Evolutionary conservation across 2,113 vertebrate genomes (phyloP).

Genomic region (Oryzias woworae): DNA sequence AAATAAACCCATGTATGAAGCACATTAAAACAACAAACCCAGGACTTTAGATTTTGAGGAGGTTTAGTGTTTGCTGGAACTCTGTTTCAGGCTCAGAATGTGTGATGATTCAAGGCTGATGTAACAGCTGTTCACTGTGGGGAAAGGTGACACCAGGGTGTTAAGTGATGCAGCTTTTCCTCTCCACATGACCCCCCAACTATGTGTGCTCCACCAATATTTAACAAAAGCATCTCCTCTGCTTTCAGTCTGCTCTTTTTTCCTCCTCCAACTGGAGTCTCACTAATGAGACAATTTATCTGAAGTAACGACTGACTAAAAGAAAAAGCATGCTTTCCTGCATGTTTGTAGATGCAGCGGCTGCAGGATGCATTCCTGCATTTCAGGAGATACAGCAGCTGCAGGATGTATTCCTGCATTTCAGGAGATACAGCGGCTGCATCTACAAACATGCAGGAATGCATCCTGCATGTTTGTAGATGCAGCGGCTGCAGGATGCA

Average conservation of each 20-base stretch:
- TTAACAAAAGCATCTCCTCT: constrained; percentile 50
- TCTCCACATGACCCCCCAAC: constrained; percentile 45
- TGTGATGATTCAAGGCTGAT: constrained; percentile 66
- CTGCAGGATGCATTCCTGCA: too few relatives aligned
- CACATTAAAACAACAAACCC: too few relatives aligned
- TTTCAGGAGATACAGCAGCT: too few relatives aligned
- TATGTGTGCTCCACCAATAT: constrained; percentile 55
- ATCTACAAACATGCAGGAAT: too few relatives aligned
- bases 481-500: too few relatives aligned
- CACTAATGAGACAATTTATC: constrained; percentile 54
- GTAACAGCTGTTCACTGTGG: constrained; percentile 61
- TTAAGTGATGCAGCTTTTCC: constrained; percentile 42
- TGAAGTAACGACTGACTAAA: constrained; percentile 15
- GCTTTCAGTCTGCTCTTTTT: constrained; percentile 47
- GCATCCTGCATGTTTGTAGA: too few relatives aligned
- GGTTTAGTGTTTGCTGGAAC: constrained; percentile 58
- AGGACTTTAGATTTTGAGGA: too few relatives aligned
- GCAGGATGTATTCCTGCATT: too few relatives aligned
- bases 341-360: too few relatives aligned
- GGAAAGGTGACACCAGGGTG: constrained; percentile 48
- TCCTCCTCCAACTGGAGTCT: constrained; percentile 28
- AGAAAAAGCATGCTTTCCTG: too few relatives aligned
- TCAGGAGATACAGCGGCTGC: too few relatives aligned
- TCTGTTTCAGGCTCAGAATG: constrained; percentile 46
- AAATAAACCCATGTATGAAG: too few relatives aligned